Evolutionary conservation across 2,113 vertebrate species (phyloP), one percentile per base, ranked within the genome.

Genomic region (Oceanites oceanicus): DNA sequence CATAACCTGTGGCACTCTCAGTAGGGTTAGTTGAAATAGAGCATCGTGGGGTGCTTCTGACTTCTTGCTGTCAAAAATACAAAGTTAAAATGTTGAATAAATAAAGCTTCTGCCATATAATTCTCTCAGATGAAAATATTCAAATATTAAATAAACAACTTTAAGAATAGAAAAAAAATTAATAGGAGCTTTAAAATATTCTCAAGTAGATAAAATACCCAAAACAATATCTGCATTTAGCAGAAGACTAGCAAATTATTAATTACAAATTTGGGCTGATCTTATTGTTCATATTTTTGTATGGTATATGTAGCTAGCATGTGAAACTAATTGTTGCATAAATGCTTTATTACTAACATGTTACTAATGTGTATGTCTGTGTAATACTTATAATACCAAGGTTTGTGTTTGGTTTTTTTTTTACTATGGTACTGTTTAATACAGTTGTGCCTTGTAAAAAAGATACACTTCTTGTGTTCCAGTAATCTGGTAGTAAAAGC

Each of bases 301-400:
- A 76, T 73, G 87, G 74, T 93, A 0, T 91, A 12, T 94, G 93
- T 92, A 95, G 74, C 91, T 66, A 44, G 94, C 92, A 75, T 67
- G 90, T 96, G 83, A 94, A 97, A 96, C 89, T 95, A 92, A 87
- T 87, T 94, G 47, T 86, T 96, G 95, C 96, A 70, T 96, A 94
- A 97, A 90, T 86, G 94, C 95, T 97, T 97, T 91, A 86, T 95
- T 96, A 96, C 94, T 98, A 96, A 94, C 87, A 72, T 7, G 58
- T 74, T 62, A 49, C 61, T 93, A 92, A 89, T 17, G 3, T 32
- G 2, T 73, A 55, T 84, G 76, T 76, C 61, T 96, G 38, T 78
- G 66, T 78, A 65, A 23, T 59, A 80, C 50, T 86, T 81, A 49
- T 79, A 82, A 52, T 53, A 15, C 29, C 0, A 1, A 45, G 7